Evolutionary conservation across 2,888 invertebrate genomes (phyloP).

Genomic region (Carterocephalus palaemon): DNA sequence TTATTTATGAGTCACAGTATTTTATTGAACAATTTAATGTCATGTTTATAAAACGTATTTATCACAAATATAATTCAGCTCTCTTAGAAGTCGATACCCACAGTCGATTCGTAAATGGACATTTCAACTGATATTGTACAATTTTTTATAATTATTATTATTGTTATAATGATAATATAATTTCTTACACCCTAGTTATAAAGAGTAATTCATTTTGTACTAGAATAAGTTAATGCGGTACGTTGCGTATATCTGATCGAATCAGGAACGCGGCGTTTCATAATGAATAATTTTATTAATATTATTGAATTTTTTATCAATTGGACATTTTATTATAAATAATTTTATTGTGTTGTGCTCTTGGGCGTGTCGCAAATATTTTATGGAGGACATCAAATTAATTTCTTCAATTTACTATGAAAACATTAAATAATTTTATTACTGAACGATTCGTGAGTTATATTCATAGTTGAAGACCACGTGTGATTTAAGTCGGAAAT

Average conservation of each 20-base stretch:
- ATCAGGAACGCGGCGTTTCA: constrained; percentile 51
- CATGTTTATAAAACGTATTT: too few relatives aligned
- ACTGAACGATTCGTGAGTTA: too few relatives aligned
- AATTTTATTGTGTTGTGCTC: constrained; percentile 33
- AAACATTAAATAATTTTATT: too few relatives aligned
- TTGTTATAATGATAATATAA: constrained; percentile 46
- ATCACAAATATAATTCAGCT: constrained; percentile 7
- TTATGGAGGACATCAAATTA: constrained; percentile 10
- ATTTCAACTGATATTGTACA: constrained; percentile 58
- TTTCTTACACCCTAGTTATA: constrained; percentile 62
- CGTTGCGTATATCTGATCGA: constrained; percentile 56
- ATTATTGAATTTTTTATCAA: constrained; percentile 45
- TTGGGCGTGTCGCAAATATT: constrained; percentile 22
- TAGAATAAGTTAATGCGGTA: constrained; percentile 57
- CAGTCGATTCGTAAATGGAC: background rate
- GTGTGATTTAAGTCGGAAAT: too few relatives aligned
- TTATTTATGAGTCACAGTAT: constrained; percentile 2
- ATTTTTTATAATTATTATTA: constrained; percentile 38
- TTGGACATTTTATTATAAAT: constrained; percentile 55
- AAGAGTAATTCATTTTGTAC: constrained; percentile 60
- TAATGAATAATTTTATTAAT: constrained; percentile 40
- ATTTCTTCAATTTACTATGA: constrained; percentile 7
- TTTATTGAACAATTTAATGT: too few relatives aligned
- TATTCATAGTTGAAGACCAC: too few relatives aligned
- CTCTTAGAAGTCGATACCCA: constrained; percentile 4